phyloP scores from a whole-genome alignment of 1,140 invertebrate species.

The Scylla paramamosain region DNA sequence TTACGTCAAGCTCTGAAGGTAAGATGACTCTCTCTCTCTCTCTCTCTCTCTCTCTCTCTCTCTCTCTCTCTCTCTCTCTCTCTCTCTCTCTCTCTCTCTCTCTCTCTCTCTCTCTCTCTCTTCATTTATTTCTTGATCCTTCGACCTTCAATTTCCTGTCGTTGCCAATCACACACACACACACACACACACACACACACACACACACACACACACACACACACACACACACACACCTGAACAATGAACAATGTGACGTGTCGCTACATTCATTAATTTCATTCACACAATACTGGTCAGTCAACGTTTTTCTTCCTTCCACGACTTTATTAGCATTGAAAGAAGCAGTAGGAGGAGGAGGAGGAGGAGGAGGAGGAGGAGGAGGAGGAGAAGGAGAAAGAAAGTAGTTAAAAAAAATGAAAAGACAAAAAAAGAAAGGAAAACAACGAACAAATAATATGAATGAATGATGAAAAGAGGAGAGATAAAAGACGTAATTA shows the following conservation, averaged over 20 bases:
- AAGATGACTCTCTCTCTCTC: not conserved
- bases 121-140: slow-evolving; percentile 27
- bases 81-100: slow-evolving; percentile 25
- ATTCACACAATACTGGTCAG: not conserved
- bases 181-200: not conserved
- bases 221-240: not conserved
- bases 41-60: slow-evolving; percentile 14
- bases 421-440: not conserved
- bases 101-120: slow-evolving; percentile 17
- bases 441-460: not conserved
- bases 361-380: not conserved
- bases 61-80: slow-evolving; percentile 22
- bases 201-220: not conserved
- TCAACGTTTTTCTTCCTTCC: not conserved
- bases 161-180: not conserved
- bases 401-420: not conserved
- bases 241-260: not conserved
- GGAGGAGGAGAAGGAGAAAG: not conserved
- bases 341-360: not conserved
- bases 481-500: not conserved
- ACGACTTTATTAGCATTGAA: not conserved
- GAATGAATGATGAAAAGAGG: not conserved
- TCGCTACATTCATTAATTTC: not conserved
- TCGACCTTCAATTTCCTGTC: not conserved
- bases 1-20: slow-evolving; percentile 70